Base-by-base conservation (phyloP, 1,140 invertebrate genomes). In the Phortica variegata region DNA sequence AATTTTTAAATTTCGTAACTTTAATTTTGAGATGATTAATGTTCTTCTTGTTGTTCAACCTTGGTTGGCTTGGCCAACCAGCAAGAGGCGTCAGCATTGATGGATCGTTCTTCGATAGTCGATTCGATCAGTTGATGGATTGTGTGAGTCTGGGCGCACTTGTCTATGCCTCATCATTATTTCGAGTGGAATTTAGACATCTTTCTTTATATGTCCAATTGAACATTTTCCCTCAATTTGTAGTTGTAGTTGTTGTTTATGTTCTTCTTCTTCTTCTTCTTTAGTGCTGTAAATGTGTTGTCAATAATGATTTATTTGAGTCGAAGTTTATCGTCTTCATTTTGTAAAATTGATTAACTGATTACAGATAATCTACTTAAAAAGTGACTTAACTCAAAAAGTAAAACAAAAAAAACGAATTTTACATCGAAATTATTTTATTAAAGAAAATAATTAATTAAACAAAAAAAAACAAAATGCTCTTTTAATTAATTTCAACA, bases 401-500 rank as follows among this genome's bases (percentile, higher is more conserved):
- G 17, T 29, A 16, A 38, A 43, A 37, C 13, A 2, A 21, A 40
- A 40, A 20, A 13, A 9, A 9, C 4, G 37, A 21, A 19, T 26
- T 36, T 21, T 2, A 48, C 41, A n/a, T 47, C 18, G 33, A 13
- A 20, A 21, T 16, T 18, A 29, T 38, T 21, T 32, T 36, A n/a
- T 12, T 9, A 59, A 56, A 53, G 59, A 49, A 36, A 19, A 29
- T 49, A 55, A 56, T 40, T 49, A 65, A 50, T 53, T 58, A 52
- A 57, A 49, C 45, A 56, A 58, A 52, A 56, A 53, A 58, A 60
- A 59, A 58, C 53, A 54, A n/a, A n/a, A n/a, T n/a, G n/a, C n/a
- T n/a, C 63, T 68, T 65, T 68, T 68, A 68, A 68, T 68, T 68
- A 68, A 68, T 66, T 68, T 60, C 63, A 68, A 45, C 58, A 68